Evolutionary conservation across 2,888 invertebrate species (phyloP), one percentile per base, ranked within the genome.

Genomic region (Hypercompe scribonia): DNA sequence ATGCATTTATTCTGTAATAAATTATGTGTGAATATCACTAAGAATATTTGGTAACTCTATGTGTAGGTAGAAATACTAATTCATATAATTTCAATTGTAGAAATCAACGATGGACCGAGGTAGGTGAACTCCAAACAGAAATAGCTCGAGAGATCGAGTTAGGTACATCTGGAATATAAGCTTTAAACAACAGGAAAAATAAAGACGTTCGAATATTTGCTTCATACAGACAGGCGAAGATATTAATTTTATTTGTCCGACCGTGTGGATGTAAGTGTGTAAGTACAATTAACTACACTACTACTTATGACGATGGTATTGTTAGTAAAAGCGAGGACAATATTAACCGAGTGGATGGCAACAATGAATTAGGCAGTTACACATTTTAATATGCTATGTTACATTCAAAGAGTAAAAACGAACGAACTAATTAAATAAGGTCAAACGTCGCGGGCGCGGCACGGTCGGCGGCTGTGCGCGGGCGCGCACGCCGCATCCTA

Each of bases 351-450:
- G 88, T 91, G 88, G 91, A 90, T 92, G 91, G 91, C 88, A 92
- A 93, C 93, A 92, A 90, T 91, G 88, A 94, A 92, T 93, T 93
- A 93, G 90, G 89, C 88, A 89, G 89, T 85, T 90, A 93, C 88
- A 91, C 93, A 92, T 94, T 93, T 94, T 93, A 94, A 94, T 95
- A 94, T 90, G 91, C 87, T 88, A 88, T 86, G 91, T 92, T 92
- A 92, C 92, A 93, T 93, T 92, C 89, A 90, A 93, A 94, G 93
- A 94, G 93, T 95, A 94, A 95, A 94, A 95, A 94, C 91, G 94
- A 94, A 91, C 93, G 92, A 93, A 95, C 92, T 95, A 95, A 95
- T 95, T 95, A 95, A 95, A 95, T 95, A 95, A 94, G 95, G 95
- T 95, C 95, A 95, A 95, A 92, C 93, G 94, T 92, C 91, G 86